These are phyloP conservation scores for Tragelaphus strepsiceros DNA, from an alignment of 2,113 vertebrate species.

Conservation along the genomic window DNA sequence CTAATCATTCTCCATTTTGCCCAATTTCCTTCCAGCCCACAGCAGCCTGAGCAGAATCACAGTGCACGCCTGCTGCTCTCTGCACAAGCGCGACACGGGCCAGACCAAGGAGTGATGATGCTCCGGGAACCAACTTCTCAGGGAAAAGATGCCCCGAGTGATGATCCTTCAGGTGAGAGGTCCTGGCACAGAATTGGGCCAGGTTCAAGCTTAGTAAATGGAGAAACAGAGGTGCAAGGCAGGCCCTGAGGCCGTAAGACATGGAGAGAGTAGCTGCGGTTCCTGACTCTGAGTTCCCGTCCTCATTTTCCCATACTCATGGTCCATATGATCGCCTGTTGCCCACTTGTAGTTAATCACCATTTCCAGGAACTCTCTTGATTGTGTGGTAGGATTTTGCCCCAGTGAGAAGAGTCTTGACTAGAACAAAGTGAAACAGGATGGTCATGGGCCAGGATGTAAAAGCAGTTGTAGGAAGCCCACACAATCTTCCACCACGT, in stretches of 20 bases:
- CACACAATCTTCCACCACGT: not conserved
- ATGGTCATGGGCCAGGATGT: not conserved
- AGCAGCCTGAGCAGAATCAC: not conserved
- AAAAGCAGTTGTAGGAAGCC: not conserved
- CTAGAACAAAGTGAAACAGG: not conserved
- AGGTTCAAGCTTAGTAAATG: not conserved
- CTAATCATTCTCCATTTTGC: not conserved
- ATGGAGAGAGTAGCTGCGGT: not conserved
- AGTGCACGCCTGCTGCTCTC: not conserved
- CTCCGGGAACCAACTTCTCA: not conserved
- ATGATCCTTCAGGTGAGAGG: not conserved
- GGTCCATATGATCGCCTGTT: not conserved
- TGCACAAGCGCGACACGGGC: not conserved
- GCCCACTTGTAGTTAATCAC: not conserved
- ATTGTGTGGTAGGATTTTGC: not conserved
- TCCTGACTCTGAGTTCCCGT: not conserved
- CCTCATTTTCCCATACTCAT: not conserved
- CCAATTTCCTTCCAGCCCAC: not conserved
- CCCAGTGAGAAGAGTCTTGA: not conserved
- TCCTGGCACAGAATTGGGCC: not conserved
- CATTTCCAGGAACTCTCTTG: not conserved
- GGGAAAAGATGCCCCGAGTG: not conserved
- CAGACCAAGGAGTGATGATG: not conserved
- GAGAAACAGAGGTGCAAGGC: not conserved
- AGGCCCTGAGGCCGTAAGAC: not conserved